Conservation (phyloP, 64 coral and sea anemone genomes). For the Stichodactyla mertensii region DNA sequence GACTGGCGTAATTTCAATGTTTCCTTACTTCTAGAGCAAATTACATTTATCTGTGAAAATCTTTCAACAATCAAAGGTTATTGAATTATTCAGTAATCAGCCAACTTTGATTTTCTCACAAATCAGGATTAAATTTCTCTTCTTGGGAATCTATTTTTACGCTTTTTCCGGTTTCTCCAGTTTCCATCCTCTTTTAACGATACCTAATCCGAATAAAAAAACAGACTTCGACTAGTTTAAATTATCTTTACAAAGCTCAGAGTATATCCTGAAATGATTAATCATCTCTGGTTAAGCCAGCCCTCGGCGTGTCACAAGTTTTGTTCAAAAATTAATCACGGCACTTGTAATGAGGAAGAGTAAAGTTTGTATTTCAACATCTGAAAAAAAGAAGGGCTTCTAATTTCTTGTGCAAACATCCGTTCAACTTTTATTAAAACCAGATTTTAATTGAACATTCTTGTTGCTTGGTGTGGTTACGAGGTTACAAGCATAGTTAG, state of each 20-base stretch:
- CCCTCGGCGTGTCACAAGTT: neutral
- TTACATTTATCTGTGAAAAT: too few relatives aligned
- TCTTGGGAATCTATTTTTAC: too few relatives aligned
- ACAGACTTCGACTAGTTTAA: neutral
- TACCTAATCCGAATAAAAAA: neutral
- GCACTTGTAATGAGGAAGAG: too few relatives aligned
- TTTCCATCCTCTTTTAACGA: neutral
- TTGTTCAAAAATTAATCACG: neutral
- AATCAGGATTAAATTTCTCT: neutral
- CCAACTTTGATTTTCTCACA: neutral
- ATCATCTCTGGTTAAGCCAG: neutral
- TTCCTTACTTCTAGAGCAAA: neutral
- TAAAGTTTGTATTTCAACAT: too few relatives aligned
- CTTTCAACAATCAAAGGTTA: neutral
- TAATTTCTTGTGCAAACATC: too few relatives aligned
- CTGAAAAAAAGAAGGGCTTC: too few relatives aligned
- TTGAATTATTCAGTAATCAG: neutral
- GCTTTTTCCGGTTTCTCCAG: too few relatives aligned
- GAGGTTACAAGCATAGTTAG: neutral
- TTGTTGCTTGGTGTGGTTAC: neutral
- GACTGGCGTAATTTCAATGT: neutral
- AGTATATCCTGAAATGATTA: neutral
- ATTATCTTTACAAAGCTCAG: neutral
- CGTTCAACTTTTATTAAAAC: too few relatives aligned
- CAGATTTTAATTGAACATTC: neutral